These are phyloP conservation scores for Halocynthia aurantium DNA, from an alignment of 23 tunicate species.

Conservation along the genomic window DNA sequence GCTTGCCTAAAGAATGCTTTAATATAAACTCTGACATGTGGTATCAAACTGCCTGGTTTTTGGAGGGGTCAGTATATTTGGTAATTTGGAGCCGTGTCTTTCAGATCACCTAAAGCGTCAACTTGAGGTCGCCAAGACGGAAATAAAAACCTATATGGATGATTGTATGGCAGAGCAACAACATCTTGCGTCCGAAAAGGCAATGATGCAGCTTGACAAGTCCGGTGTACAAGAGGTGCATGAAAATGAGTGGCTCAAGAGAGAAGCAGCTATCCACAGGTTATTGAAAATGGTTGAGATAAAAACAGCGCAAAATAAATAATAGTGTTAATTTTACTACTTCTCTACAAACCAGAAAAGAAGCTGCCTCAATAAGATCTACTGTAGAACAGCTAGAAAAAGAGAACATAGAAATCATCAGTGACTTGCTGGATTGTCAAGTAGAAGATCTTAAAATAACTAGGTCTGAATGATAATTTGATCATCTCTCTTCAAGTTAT, in stretches of 20 bases:
- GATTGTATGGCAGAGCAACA: conserved; percentile 82
- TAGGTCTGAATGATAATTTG: conserved; percentile 14
- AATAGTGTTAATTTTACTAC: too few species aligned
- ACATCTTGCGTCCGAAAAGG: conserved; percentile 75
- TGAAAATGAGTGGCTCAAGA: conserved; percentile 91
- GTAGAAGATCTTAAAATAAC: conserved; percentile 87
- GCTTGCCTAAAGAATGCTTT: too few species aligned
- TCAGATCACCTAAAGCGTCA: conserved; percentile 68
- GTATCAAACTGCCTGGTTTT: too few species aligned
- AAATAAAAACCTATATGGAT: conserved; percentile 59
- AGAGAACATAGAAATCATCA: conserved; percentile 64
- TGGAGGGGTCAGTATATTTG: not conserved
- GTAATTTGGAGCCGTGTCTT: not conserved
- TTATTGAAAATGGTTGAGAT: not conserved
- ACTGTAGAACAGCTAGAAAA: conserved; percentile 50
- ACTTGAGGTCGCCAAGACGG: conserved; percentile 65
- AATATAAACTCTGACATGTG: too few species aligned
- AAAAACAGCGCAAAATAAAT: too few species aligned
- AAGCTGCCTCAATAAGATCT: conserved; percentile 30
- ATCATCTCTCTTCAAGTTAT: not conserved
- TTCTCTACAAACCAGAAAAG: conserved; percentile 24
- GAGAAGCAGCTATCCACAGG: conserved; percentile 80
- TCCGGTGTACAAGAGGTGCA: conserved; percentile 81
- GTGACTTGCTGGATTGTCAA: conserved; percentile 69
- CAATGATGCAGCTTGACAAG: conserved; percentile 58